A percentile compares a stretch with the other conserved stretches of the same genome.
phyloP scores from a whole-genome alignment of 2,113 vertebrate genomes.

The Solea solea region DNA sequence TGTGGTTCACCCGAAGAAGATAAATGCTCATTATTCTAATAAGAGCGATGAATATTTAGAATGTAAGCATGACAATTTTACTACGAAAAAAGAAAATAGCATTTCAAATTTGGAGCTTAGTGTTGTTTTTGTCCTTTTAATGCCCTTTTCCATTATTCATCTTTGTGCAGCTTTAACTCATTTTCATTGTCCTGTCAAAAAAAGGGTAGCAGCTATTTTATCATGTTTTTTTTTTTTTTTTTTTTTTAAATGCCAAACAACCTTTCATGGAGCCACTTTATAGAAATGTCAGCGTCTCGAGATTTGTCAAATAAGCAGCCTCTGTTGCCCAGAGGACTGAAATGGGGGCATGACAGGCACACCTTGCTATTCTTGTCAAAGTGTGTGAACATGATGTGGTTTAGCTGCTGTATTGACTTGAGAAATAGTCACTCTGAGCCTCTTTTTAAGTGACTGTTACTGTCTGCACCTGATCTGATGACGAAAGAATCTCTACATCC shows the following conservation, averaged over 20 bases:
- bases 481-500: no score
- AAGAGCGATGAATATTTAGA: conserved; percentile 36
- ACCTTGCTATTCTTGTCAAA: conserved; percentile 44
- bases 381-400: conserved; percentile 37
- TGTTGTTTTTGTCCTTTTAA: conserved; percentile 18
- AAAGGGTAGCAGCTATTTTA: conserved; percentile 31
- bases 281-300: conserved; percentile 68
- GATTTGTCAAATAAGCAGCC: conserved; percentile 42
- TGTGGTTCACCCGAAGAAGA: conserved; percentile 44
- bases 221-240: conserved; percentile 52
- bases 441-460: no score
- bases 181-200: conserved; percentile 52
- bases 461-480: no score
- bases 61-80: neutral
- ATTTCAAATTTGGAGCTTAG: conserved; percentile 4
- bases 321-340: conserved; percentile 31
- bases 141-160: conserved; percentile 11
- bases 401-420: conserved; percentile 17
- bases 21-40: conserved; percentile 41
- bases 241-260: conserved; percentile 60
- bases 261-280: conserved; percentile 65
- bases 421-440: neutral
- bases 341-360: conserved; percentile 2
- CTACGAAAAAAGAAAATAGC: neutral
- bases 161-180: conserved; percentile 27